Evolutionary conservation across 2,888 invertebrate genomes (phyloP).

Genomic region (Blastobasis lacticolella): DNA sequence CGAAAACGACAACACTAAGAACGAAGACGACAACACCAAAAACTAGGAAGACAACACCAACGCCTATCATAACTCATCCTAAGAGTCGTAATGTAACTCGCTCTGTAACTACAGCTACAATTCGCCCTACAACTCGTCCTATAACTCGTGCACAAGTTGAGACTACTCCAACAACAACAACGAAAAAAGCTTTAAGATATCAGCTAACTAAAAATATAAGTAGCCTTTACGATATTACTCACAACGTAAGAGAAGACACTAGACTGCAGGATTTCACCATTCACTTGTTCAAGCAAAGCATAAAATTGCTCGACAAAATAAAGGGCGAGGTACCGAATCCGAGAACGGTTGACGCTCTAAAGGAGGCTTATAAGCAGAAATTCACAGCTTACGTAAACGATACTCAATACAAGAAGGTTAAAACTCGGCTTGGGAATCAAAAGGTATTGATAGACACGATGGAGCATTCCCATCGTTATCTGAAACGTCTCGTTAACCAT

Average conservation of each 20-base stretch:
- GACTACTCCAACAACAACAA: no score
- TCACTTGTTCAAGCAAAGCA: slow-evolving; percentile 30
- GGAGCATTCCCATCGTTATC: slow-evolving; percentile 32
- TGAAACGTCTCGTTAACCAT: slow-evolving; percentile 28
- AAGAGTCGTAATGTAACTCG: no score
- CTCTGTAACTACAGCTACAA: no score
- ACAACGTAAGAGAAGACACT: slow-evolving; percentile 25
- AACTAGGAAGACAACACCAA: no score
- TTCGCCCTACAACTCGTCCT: no score
- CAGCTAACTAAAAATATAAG: no score
- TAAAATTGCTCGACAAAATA: slow-evolving; percentile 12
- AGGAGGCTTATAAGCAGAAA: slow-evolving; percentile 27
- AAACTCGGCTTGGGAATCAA: slow-evolving; percentile 33
- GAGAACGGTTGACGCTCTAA: slow-evolving; percentile 19
- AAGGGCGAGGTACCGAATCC: slow-evolving; percentile 13
- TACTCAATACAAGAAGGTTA: slow-evolving; percentile 29
- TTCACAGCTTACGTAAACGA: slow-evolving; percentile 30
- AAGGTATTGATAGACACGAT: slow-evolving; percentile 42
- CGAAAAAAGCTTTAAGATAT: no score
- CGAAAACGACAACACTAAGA: no score
- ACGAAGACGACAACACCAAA: no score
- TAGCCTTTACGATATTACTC: neutral
- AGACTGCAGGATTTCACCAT: slow-evolving; percentile 28
- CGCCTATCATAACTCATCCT: no score
- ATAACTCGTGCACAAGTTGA: no score